A percentile compares a stretch with the other conserved stretches of the same genome.
Evolutionary conservation across 2,797 vertebrate genomes (phyloP).

Genomic region (Sebastes dallii): DNA sequence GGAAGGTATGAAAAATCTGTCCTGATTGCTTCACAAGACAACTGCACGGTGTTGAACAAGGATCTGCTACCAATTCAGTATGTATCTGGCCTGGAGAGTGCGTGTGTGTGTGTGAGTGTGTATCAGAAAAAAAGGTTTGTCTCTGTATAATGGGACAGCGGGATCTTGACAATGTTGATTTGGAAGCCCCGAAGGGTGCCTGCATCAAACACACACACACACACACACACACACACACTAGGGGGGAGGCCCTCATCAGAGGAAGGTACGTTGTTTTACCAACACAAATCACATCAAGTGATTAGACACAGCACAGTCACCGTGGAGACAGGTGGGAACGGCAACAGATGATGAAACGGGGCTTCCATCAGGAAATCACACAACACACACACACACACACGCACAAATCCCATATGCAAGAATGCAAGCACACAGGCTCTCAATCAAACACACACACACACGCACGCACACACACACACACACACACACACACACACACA

Average conservation of each 20-base stretch:
- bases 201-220: conserved; percentile 54
- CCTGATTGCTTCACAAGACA: conserved; percentile 45
- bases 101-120: conserved; percentile 1
- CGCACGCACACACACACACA: conserved; percentile 1
- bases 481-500: neutral
- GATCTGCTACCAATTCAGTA: conserved; percentile 15
- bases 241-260: conserved; percentile 74
- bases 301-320: conserved; percentile 78
- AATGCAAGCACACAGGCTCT: conserved; percentile 62
- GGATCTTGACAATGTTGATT: conserved; percentile 80
- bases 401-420: conserved; percentile 70
- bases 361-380: conserved; percentile 70
- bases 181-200: conserved; percentile 61
- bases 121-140: conserved; percentile 54
- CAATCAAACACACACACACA: conserved; percentile 46
- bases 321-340: conserved; percentile 69
- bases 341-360: conserved; percentile 69
- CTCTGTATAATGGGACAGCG: conserved; percentile 73
- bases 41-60: conserved; percentile 10
- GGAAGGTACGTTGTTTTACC: conserved; percentile 74
- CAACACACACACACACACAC: neutral
- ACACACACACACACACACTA: conserved; percentile 43
- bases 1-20: conserved; percentile 12
- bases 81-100: conserved; percentile 1
- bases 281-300: conserved; percentile 86